Evolutionary conservation across 2,113 vertebrate species (phyloP), one percentile per base, ranked within the genome.

Genomic region (Ramphastos sulfuratus): DNA sequence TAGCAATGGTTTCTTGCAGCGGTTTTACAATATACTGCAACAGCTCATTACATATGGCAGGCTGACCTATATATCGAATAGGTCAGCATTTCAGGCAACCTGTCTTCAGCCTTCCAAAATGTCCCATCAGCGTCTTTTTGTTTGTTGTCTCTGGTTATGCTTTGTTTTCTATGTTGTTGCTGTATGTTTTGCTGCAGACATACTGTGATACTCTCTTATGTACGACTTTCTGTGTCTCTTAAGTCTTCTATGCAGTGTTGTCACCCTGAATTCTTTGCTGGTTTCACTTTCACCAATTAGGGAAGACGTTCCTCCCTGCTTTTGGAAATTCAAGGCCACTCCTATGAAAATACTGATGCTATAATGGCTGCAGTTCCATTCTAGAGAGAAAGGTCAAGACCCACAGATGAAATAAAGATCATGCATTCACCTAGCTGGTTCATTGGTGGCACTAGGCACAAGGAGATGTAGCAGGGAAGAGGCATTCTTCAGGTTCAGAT

Each of bases 21-120:
- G 82, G 39, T 84, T 88, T 73, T 54, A 74, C 87, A 91, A 5
- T 73, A n/a, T 39, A 59, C n/a, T 91, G 79, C 79, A 88, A 80
- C 61, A 81, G 87, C 66, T 94, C 82, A 64, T 97, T 96, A 88
- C 74, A 64, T 74, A 64, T 92, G 95, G 93, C 92, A 96, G 90
- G 58, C 93, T 96, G 95, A 96, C 95, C 94, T 97, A 94, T 69
- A 63, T 91, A 82, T 61, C 3, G 20, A 93, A 89, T 76, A 96
- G 95, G 95, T 96, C 95, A 95, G 56, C 0, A 1, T 92, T 89
- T 73, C 82, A 87, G 85, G 90, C 85, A 95, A 31, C 94, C 83
- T 83, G 81, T 44, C 82, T 70, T 48, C 85, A 96, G 89, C 93
- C 92, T 80, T 91, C 92, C 70, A 89, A 39, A 87, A 70, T 55